Evolutionary conservation across 2,888 invertebrate genomes (phyloP).

Genomic region (Zygaena filipendulae): DNA sequence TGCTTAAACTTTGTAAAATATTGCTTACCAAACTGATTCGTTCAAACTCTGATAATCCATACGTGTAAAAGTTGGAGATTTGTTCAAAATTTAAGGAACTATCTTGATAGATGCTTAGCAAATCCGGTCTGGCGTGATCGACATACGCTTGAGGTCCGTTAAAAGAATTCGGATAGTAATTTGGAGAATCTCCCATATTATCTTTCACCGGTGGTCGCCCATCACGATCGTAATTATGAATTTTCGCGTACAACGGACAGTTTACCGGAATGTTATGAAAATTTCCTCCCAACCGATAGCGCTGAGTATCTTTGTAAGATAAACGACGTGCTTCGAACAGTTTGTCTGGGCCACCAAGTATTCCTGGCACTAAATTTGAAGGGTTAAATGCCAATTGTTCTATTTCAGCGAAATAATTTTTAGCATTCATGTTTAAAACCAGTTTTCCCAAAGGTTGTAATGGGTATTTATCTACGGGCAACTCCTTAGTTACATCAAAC

Average conservation of each 20-base stretch:
- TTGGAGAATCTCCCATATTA: slow-evolving; percentile 86
- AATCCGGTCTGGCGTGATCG: slow-evolving; percentile 57
- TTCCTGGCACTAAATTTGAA: slow-evolving; percentile 86
- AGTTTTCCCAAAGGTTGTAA: slow-evolving; percentile 83
- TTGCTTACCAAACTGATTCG: slow-evolving; percentile 78
- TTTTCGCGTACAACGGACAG: slow-evolving; percentile 77
- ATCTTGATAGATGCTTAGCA: slow-evolving; percentile 69
- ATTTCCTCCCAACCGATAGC: slow-evolving; percentile 85
- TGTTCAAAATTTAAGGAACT: slow-evolving; percentile 89
- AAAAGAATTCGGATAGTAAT: slow-evolving; percentile 94
- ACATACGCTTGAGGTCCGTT: slow-evolving; percentile 77
- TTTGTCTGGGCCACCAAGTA: slow-evolving; percentile 88
- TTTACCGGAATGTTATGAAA: slow-evolving; percentile 90
- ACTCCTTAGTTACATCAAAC: slow-evolving; percentile 90
- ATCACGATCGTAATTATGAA: slow-evolving; percentile 83
- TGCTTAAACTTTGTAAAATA: slow-evolving; percentile 75
- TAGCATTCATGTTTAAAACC: slow-evolving; percentile 84
- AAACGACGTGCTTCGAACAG: slow-evolving; percentile 85
- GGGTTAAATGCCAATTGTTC: slow-evolving; percentile 90
- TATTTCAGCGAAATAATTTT: slow-evolving; percentile 88
- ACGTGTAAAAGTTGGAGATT: slow-evolving; percentile 77
- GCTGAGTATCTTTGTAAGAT: slow-evolving; percentile 86
- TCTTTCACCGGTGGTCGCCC: slow-evolving; percentile 76
- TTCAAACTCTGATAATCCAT: slow-evolving; percentile 77
- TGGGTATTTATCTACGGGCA: slow-evolving; percentile 80